These are phyloP conservation scores for Acheta domesticus DNA, from an alignment of 2,888 invertebrate species.

Conservation along the genomic window DNA sequence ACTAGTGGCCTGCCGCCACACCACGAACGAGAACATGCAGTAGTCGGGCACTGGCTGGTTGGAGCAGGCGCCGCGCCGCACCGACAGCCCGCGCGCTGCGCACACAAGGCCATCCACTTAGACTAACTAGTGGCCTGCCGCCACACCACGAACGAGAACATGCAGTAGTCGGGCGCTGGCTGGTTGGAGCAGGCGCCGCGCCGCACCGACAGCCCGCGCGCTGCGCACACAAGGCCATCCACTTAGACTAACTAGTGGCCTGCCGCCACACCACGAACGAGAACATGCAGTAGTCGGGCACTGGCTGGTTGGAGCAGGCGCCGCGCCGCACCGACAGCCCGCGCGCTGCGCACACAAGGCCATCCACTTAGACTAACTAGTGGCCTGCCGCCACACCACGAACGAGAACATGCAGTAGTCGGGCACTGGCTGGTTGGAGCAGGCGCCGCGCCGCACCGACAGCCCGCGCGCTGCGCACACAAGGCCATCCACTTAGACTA, in stretches of 20 bases:
- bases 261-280: constrained; percentile 32
- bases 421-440: constrained; percentile 25
- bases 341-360: constrained; percentile 10
- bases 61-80: constrained; percentile 27
- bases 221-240: background rate
- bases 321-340: constrained; percentile 26
- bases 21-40: constrained; percentile 30
- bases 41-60: constrained; percentile 29
- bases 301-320: constrained; percentile 25
- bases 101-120: too few relatives aligned
- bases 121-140: too few relatives aligned
- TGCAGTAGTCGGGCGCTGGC: constrained; percentile 31
- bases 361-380: too few relatives aligned
- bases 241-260: too few relatives aligned
- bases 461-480: constrained; percentile 21
- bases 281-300: constrained; percentile 31
- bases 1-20: constrained; percentile 32
- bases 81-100: constrained; percentile 25
- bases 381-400: constrained; percentile 31
- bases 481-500: too few relatives aligned
- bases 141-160: constrained; percentile 32
- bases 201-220: constrained; percentile 23
- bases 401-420: constrained; percentile 32
- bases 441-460: constrained; percentile 26
- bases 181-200: constrained; percentile 26